Evolutionary conservation across 2,113 vertebrate species (phyloP), one percentile per base, ranked within the genome.

Genomic region (Thamnaconus septentrionalis): DNA sequence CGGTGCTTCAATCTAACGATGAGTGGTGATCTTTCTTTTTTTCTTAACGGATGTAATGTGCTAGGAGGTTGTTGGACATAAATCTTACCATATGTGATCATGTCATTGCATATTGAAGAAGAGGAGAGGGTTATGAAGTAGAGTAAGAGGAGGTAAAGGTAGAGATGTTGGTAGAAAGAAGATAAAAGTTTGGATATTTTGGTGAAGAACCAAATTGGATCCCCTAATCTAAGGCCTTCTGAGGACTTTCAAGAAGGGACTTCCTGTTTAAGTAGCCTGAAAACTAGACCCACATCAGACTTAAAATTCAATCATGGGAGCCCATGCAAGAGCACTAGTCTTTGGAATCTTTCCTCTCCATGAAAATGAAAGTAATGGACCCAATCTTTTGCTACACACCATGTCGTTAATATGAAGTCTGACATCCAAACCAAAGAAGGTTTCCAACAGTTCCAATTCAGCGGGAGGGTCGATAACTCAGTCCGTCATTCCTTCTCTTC

Each of bases 71-170:
- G 70, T n/a, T 44, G 56, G 51, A 67, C 12, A 0, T 57, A 59
- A 61, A 39, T 55, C n/a, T 7, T 59, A 59, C 46, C 54, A 11
- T 68, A 69, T 53, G 74, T 76, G 64, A 78, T 76, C 41, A 56
- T 78, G 75, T 75, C 64, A 80, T 86, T 88, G 85, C 89, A 89
- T 88, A 89, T 78, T 65, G 71, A 59, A 68, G 56, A 61, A 61
- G 55, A 73, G 56, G 61, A 64, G 40, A 41, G 49, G 46, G 11
- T 61, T 53, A 11, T 61, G 63, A 42, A 72, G 52, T 9, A 8
- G 56, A 41, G 59, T 46, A 46, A 56, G 45, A 48, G 61, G 56
- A 60, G 58, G 47, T 49, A 56, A 69, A 59, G 42, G 53, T 60
- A 45, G 71, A 57, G 58, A 42, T 12, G 47, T 45, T 11, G 55